Evolutionary conservation across 2,888 invertebrate species (phyloP).

Genomic region (Brenthis daphne): DNA sequence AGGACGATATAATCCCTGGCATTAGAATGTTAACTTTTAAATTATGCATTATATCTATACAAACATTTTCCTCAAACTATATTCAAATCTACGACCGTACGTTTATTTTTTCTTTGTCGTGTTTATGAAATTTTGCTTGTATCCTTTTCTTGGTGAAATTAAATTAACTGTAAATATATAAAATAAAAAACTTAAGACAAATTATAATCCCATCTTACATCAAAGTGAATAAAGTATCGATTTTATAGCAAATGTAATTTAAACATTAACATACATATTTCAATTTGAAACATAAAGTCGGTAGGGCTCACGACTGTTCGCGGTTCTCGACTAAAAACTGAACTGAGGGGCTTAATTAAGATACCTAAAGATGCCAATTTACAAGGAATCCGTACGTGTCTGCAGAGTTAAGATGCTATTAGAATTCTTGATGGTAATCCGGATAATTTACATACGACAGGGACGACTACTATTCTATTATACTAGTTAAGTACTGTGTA

Average conservation of each 20-base stretch:
- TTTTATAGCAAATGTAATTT: no score
- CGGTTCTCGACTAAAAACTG: conserved; percentile 66
- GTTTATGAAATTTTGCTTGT: no score
- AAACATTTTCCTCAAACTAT: no score
- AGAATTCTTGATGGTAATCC: conserved; percentile 50
- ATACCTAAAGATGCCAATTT: conserved; percentile 76
- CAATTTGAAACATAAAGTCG: conserved; percentile 17
- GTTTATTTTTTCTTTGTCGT: no score
- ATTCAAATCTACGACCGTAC: no score
- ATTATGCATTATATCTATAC: no score
- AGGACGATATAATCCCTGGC: no score
- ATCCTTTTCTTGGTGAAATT: no score
- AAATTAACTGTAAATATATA: no score
- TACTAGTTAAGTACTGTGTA: conserved; percentile 3
- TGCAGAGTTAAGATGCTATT: conserved; percentile 61
- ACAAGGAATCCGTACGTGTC: conserved; percentile 69
- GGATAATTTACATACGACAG: conserved; percentile 32
- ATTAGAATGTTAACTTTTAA: no score
- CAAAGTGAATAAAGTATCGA: neutral
- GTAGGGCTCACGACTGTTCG: conserved; percentile 39
- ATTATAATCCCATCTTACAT: no score
- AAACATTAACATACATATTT: conserved; percentile 23
- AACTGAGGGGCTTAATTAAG: conserved; percentile 73
- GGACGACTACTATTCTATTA: conserved; percentile 11
- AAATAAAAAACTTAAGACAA: no score